A percentile compares a stretch with the other conserved stretches of the same genome.
Evolutionary conservation across 2,888 invertebrate genomes (phyloP).

Genomic region (Lasioglossum leucozonium): DNA sequence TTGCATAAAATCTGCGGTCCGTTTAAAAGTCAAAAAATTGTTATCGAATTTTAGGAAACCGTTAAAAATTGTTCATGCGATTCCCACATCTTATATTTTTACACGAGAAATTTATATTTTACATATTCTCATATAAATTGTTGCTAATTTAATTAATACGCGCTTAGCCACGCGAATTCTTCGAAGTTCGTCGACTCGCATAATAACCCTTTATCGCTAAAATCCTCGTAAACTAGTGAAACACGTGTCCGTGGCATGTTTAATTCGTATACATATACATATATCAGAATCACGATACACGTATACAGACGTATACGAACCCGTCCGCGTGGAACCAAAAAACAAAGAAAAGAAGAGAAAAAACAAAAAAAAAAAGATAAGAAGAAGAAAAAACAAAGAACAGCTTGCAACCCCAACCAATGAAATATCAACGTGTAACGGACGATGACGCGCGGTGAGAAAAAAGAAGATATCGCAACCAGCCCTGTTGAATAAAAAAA

Average conservation of each 20-base stretch:
- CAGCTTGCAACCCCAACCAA: conserved; percentile 83
- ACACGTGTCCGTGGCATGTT: neutral
- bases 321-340: conserved; percentile 56
- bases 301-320: conserved; percentile 55
- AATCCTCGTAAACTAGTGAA: conserved; percentile 52
- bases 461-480: conserved; percentile 77
- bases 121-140: too few species aligned
- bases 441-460: conserved; percentile 72
- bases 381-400: conserved; percentile 74
- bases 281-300: conserved; percentile 33
- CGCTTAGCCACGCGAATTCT: neutral
- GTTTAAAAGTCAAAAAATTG: too few species aligned
- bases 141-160: too few species aligned
- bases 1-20: too few species aligned
- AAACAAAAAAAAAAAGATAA: conserved; percentile 60
- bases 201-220: conserved; percentile 39
- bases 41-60: too few species aligned
- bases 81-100: too few species aligned
- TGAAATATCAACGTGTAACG: conserved; percentile 82
- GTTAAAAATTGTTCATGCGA: too few species aligned
- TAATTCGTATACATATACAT: conserved; percentile 31
- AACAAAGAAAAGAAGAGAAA: conserved; percentile 57
- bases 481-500: conserved; percentile 79
- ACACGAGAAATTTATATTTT: too few species aligned
- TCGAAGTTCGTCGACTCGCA: neutral